A percentile compares a stretch with the other conserved stretches of the same genome.
Conservation (phyloP, 1,140 invertebrate genomes). For the Drosophila kurseongensis region DNA sequence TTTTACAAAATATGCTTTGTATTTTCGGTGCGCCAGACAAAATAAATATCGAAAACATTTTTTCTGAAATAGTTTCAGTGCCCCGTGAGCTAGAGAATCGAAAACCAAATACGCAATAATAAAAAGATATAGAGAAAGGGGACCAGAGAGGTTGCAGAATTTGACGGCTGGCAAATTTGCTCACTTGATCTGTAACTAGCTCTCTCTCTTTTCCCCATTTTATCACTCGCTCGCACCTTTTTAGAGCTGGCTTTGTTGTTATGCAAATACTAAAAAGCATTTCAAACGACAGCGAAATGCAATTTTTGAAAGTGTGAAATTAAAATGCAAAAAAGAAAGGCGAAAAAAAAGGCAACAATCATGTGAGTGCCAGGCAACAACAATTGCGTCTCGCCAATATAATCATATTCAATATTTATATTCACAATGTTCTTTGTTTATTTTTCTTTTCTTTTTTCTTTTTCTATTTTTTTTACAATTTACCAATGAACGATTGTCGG, state of each 20-base stretch:
- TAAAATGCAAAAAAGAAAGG: slow-evolving; percentile 55
- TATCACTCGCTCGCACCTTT: slow-evolving; percentile 1
- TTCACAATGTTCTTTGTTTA: background rate
- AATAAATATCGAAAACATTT: slow-evolving; percentile 33
- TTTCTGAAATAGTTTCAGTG: slow-evolving; percentile 29
- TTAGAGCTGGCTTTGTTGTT: slow-evolving; percentile 40
- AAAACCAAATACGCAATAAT: slow-evolving; percentile 68
- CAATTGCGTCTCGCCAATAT: slow-evolving; percentile 18
- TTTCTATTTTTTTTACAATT: background rate
- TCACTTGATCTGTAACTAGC: slow-evolving; percentile 8
- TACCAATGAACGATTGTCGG: background rate
- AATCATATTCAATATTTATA: slow-evolving; percentile 16
- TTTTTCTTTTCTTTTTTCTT: background rate
- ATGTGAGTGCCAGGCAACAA: slow-evolving; percentile 59
- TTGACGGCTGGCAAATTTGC: slow-evolving; percentile 12
- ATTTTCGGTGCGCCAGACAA: slow-evolving; percentile 25
- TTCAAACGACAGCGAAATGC: slow-evolving; percentile 40
- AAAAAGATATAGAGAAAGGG: slow-evolving; percentile 9
- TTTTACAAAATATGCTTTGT: slow-evolving; percentile 71
- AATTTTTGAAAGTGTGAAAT: slow-evolving; percentile 61
- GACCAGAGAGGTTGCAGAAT: background rate
- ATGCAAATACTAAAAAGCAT: slow-evolving; percentile 53
- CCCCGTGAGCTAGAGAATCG: slow-evolving; percentile 21
- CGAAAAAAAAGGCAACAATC: slow-evolving; percentile 51
- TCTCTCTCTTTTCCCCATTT: background rate